Evolutionary conservation across 2,113 vertebrate genomes (phyloP).

Genomic region (Lepus timidus): DNA sequence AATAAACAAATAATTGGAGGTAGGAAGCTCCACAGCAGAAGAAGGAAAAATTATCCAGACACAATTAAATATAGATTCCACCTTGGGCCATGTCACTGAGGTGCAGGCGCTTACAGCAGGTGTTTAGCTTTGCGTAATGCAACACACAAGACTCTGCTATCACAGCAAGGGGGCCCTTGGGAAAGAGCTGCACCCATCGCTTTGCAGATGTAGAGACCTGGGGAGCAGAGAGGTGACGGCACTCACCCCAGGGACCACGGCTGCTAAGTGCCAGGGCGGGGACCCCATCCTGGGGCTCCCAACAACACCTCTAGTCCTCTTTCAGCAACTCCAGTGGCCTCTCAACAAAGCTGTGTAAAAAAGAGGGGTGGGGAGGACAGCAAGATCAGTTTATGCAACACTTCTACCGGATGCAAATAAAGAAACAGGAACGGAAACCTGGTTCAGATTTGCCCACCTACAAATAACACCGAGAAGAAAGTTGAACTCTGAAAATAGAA

Average conservation of each 20-base stretch:
- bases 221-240: background rate
- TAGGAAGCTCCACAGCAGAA: background rate
- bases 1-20: slow-evolving; percentile 5
- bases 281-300: background rate
- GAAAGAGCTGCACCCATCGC: background rate
- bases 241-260: background rate
- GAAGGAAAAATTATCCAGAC: background rate
- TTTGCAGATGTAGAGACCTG: background rate
- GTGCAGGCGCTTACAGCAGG: background rate
- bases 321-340: background rate
- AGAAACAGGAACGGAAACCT: slow-evolving; percentile 76
- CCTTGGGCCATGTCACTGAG: rapidly evolving
- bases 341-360: background rate
- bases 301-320: background rate
- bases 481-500: slow-evolving; percentile 56
- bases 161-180: background rate
- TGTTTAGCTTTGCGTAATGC: background rate
- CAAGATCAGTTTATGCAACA: background rate
- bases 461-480: slow-evolving; percentile 53
- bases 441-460: background rate
- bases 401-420: slow-evolving; percentile 43
- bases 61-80: background rate
- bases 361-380: background rate
- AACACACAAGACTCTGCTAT: background rate
- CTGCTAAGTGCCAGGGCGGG: background rate